A percentile compares a stretch with the other conserved stretches of the same genome.
These are phyloP conservation scores for Hestina assimilis DNA, from an alignment of 1,140 invertebrate genomes.

Conservation along the genomic window DNA sequence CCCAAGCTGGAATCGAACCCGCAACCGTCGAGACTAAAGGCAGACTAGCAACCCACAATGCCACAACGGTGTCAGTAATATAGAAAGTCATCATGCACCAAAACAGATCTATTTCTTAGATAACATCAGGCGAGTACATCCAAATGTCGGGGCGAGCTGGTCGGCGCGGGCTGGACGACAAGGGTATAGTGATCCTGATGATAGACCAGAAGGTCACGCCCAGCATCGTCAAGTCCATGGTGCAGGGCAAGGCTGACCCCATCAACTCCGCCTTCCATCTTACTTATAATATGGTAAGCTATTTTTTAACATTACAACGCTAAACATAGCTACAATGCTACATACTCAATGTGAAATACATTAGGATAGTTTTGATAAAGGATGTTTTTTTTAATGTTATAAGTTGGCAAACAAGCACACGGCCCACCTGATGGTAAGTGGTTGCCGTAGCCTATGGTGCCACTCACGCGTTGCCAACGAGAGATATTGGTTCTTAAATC, in stretches of 20 bases:
- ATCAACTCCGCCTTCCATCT: conserved; percentile 99
- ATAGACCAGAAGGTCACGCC: conserved; percentile 98
- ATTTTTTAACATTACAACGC: not conserved
- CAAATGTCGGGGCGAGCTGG: conserved; percentile 99
- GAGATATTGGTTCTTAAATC: no score
- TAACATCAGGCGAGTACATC: conserved; percentile 99
- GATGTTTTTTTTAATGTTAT: no score
- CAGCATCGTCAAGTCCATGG: conserved; percentile 88
- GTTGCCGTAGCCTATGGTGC: no score
- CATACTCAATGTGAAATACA: conserved; percentile 13
- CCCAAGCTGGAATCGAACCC: no score
- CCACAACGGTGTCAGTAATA: no score
- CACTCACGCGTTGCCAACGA: no score
- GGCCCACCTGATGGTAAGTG: no score
- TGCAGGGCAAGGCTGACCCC: conserved; percentile 96
- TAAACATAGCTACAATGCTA: not conserved
- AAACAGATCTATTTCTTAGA: conserved; percentile 71
- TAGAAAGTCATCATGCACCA: no score
- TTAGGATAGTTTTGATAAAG: no score
- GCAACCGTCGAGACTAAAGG: no score
- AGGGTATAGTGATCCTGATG: conserved; percentile 99
- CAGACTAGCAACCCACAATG: no score
- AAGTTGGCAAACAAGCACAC: no score
- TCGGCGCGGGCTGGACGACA: conserved; percentile 96
- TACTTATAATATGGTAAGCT: conserved; percentile 98